Evolutionary conservation across 2,888 invertebrate genomes (phyloP).

Genomic region (Maniola hyperantus): DNA sequence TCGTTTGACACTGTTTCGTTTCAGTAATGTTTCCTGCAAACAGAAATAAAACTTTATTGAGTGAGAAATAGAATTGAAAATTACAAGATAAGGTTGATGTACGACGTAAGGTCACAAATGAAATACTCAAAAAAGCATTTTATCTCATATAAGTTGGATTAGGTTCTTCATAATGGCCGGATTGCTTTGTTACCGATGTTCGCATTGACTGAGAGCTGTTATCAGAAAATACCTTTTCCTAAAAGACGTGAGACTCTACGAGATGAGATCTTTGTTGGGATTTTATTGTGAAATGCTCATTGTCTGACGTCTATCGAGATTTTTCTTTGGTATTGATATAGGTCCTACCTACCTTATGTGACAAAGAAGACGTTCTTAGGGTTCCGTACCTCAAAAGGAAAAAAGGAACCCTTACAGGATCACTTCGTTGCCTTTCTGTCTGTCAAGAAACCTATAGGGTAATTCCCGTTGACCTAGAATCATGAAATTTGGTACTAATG

Average conservation of each 20-base stretch:
- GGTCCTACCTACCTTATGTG: not conserved
- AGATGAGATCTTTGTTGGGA: constrained; percentile 47
- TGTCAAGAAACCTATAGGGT: no score
- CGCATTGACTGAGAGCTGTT: constrained; percentile 52
- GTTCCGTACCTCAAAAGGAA: no score
- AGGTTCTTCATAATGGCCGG: constrained; percentile 68
- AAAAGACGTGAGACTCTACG: constrained; percentile 52
- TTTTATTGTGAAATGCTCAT: constrained; percentile 43
- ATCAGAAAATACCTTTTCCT: constrained; percentile 65
- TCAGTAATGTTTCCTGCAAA: not conserved
- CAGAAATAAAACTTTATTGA: constrained; percentile 14
- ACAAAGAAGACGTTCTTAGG: not conserved
- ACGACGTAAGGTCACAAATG: constrained; percentile 31
- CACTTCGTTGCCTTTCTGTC: no score
- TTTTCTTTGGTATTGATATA: constrained; percentile 30
- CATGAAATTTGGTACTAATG: no score
- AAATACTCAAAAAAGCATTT: constrained; percentile 52
- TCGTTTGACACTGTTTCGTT: constrained; percentile 24
- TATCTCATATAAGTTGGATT: constrained; percentile 65
- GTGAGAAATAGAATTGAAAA: constrained; percentile 45
- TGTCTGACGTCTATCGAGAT: constrained; percentile 36
- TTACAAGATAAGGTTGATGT: constrained; percentile 39
- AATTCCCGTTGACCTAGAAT: no score
- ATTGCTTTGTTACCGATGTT: constrained; percentile 62
- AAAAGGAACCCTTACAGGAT: no score